Conservation (phyloP, 2,113 vertebrate genomes). For the Coptodon rendalli region DNA sequence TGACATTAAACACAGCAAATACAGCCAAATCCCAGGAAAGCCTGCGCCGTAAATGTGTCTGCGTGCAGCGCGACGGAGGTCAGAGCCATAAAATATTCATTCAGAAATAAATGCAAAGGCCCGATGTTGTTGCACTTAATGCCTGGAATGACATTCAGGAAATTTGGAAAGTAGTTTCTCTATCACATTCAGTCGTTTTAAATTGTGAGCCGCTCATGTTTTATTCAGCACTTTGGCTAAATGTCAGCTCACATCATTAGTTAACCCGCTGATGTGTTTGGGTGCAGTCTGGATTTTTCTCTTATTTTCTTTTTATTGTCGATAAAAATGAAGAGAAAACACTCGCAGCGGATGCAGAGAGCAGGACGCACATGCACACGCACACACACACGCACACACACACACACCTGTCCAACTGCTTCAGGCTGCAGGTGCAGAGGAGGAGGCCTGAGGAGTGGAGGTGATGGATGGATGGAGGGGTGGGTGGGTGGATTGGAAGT, state of each 20-base stretch:
- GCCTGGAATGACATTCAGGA: background rate
- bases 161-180: background rate
- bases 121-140: background rate
- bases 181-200: background rate
- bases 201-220: background rate
- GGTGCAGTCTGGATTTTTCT: background rate
- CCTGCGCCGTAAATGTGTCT: background rate
- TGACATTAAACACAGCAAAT: background rate
- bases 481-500: background rate
- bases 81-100: background rate
- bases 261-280: background rate
- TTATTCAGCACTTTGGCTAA: background rate
- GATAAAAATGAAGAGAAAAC: background rate
- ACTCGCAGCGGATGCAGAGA: background rate
- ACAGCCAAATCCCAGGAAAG: background rate
- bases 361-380: background rate
- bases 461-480: background rate
- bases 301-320: background rate
- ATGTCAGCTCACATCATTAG: background rate
- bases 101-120: background rate
- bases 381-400: background rate
- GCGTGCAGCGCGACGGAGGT: background rate
- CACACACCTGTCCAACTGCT: background rate
- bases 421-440: background rate
- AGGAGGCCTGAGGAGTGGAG: background rate